These are phyloP conservation scores for Cartodere bifasciata DNA, from an alignment of 2,888 invertebrate genomes.

Conservation along the genomic window DNA sequence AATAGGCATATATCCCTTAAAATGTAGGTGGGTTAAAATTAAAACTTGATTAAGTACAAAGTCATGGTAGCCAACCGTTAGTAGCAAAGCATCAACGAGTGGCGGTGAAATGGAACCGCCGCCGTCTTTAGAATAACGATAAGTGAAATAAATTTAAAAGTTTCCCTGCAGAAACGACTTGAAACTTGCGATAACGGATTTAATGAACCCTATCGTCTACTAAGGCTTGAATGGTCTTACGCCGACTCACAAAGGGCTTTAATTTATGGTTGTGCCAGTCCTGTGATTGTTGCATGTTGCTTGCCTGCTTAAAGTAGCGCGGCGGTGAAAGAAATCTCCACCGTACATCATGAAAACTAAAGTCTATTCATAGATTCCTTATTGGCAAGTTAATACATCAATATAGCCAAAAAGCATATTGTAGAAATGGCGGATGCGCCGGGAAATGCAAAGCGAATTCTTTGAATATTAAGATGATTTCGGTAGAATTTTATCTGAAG, in stretches of 20 bases:
- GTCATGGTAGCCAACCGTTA: slow-evolving; percentile 13
- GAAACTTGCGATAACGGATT: slow-evolving; percentile 35
- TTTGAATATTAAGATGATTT: no score
- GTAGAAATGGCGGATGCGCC: no score
- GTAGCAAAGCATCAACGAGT: slow-evolving; percentile 5
- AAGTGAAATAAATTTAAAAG: slow-evolving; percentile 37
- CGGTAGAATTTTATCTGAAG: no score
- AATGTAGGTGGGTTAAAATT: background rate
- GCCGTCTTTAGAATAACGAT: slow-evolving; percentile 30
- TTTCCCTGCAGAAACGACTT: slow-evolving; percentile 31
- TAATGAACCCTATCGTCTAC: slow-evolving; percentile 35
- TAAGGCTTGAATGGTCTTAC: slow-evolving; percentile 27
- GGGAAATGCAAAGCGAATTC: no score
- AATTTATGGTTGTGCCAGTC: slow-evolving; percentile 31
- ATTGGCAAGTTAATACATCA: no score
- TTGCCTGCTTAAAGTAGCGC: no score
- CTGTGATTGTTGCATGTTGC: slow-evolving; percentile 33
- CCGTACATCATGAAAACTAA: no score
- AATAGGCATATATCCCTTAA: no score
- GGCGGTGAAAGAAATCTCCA: no score
- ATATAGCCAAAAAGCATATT: no score
- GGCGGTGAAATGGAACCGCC: slow-evolving; percentile 19
- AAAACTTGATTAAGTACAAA: slow-evolving; percentile 13
- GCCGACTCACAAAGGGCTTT: slow-evolving; percentile 29
- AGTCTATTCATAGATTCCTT: no score